A percentile compares a stretch with the other conserved stretches of the same genome.
These are phyloP conservation scores for Diarsia rubi DNA, from an alignment of 2,888 invertebrate species.

Conservation along the genomic window DNA sequence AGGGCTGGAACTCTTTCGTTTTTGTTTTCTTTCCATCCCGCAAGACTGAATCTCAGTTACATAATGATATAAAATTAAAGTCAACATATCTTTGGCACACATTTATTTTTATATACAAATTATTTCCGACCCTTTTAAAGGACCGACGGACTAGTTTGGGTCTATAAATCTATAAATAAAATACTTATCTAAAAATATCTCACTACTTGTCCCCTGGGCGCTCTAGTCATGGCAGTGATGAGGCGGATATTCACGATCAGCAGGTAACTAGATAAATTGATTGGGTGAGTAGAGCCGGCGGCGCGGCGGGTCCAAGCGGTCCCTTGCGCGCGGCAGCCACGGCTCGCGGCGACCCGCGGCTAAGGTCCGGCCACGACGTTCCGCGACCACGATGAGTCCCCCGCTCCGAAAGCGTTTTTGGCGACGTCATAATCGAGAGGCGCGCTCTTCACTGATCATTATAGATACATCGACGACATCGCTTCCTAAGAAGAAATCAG, in stretches of 20 bases:
- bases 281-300: slow-evolving; percentile 71
- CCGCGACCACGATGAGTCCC: slow-evolving; percentile 75
- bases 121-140: slow-evolving; percentile 70
- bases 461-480: slow-evolving; percentile 93
- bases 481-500: slow-evolving; percentile 94
- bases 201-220: slow-evolving; percentile 76
- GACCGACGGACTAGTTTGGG: slow-evolving; percentile 80
- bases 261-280: slow-evolving; percentile 71
- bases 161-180: slow-evolving; percentile 72
- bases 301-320: slow-evolving; percentile 67
- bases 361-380: slow-evolving; percentile 57
- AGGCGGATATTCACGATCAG: slow-evolving; percentile 71
- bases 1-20: slow-evolving; percentile 61
- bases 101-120: slow-evolving; percentile 70
- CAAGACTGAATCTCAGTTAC: not conserved
- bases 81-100: slow-evolving; percentile 71
- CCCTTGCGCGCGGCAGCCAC: slow-evolving; percentile 75
- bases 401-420: slow-evolving; percentile 77
- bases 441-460: slow-evolving; percentile 86
- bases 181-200: slow-evolving; percentile 77
- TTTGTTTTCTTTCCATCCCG: slow-evolving; percentile 47
- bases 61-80: slow-evolving; percentile 49
- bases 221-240: slow-evolving; percentile 76
- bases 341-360: slow-evolving; percentile 73
- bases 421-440: slow-evolving; percentile 84